phyloP scores from a whole-genome alignment of 2,888 invertebrate genomes.

The Lasioglossum calceatum region DNA sequence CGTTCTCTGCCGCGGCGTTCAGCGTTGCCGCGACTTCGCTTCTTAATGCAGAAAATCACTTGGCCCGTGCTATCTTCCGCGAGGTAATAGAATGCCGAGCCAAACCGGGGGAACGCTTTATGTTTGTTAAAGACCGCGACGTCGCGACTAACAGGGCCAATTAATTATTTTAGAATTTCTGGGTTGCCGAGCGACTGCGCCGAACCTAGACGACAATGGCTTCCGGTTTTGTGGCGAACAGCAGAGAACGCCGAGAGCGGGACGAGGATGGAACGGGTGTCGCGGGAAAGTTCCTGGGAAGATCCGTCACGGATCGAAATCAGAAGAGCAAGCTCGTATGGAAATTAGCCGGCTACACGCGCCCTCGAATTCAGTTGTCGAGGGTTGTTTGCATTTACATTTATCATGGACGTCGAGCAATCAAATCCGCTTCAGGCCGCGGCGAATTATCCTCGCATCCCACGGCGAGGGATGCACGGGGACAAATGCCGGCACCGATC shows the following conservation, averaged over 20 bases:
- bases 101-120: background rate
- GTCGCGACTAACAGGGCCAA: background rate
- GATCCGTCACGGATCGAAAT: slow-evolving; percentile 18
- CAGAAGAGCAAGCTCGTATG: slow-evolving; percentile 39
- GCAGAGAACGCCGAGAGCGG: background rate
- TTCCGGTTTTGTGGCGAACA: background rate
- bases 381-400: slow-evolving; percentile 59
- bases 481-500: slow-evolving; percentile 49
- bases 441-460: slow-evolving; percentile 50
- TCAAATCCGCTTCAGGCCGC: slow-evolving; percentile 54
- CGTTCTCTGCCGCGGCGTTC: background rate
- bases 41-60: slow-evolving; percentile 10
- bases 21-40: slow-evolving; percentile 4
- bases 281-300: background rate
- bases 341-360: slow-evolving; percentile 29
- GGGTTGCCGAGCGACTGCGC: background rate
- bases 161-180: slow-evolving; percentile 25
- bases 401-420: slow-evolving; percentile 53
- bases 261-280: background rate
- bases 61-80: slow-evolving; percentile 22
- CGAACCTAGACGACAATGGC: background rate
- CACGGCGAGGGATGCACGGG: slow-evolving; percentile 12
- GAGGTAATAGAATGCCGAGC: slow-evolving; percentile 29
- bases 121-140: slow-evolving; percentile 15
- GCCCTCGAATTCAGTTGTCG: slow-evolving; percentile 38